These are phyloP conservation scores for Chrosomus eos DNA, from an alignment of 2,797 vertebrate genomes.

Conservation along the genomic window DNA sequence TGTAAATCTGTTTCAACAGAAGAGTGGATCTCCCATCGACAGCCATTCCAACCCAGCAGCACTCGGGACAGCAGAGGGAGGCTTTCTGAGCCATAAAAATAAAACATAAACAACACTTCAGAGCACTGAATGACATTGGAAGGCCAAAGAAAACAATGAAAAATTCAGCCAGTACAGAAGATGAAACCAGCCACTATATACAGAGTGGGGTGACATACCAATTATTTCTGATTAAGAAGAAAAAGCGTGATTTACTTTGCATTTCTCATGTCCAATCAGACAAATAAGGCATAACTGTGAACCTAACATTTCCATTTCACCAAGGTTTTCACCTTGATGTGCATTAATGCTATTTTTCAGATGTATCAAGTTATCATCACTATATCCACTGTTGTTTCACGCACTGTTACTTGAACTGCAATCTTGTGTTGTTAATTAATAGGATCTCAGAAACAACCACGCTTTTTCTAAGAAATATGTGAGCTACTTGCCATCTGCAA, in stretches of 20 bases:
- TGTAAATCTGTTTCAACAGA: conserved; percentile 70
- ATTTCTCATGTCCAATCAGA: conserved; percentile 10
- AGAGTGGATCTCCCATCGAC: conserved; percentile 68
- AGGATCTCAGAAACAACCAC: neutral
- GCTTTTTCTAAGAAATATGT: conserved; percentile 21
- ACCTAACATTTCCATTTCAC: conserved; percentile 1
- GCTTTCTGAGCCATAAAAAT: conserved; percentile 71
- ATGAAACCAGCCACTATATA: neutral
- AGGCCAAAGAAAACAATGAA: conserved; percentile 68
- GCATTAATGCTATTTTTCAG: conserved; percentile 13
- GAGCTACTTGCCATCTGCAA: conserved; percentile 24
- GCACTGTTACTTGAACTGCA: neutral
- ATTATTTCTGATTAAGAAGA: conserved; percentile 7
- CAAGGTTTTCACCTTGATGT: conserved; percentile 14
- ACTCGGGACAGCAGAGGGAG: conserved; percentile 66
- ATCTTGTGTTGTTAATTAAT: conserved; percentile 36
- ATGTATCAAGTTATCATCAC: neutral
- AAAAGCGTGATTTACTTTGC: neutral
- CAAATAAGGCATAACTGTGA: conserved; percentile 29
- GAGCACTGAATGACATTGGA: conserved; percentile 70
- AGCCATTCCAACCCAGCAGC: conserved; percentile 68
- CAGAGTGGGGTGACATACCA: neutral
- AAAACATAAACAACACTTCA: conserved; percentile 80
- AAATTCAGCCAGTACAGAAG: neutral
- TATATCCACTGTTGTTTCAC: conserved; percentile 7